These are phyloP conservation scores for Toxotes chatareus DNA, from an alignment of 2,113 vertebrate species.

Conservation along the genomic window DNA sequence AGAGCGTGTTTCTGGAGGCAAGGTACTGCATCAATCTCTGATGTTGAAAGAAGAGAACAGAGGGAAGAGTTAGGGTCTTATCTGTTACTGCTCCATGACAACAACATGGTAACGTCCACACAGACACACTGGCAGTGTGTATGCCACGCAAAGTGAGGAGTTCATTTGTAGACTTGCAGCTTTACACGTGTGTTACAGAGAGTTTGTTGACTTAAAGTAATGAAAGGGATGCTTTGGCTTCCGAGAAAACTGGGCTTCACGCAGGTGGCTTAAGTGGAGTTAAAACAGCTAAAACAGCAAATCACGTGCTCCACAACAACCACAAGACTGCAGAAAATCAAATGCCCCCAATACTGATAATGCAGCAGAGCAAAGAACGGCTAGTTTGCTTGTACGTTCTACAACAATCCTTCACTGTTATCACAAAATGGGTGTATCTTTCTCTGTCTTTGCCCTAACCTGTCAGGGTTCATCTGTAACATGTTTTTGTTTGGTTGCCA, in stretches of 20 bases:
- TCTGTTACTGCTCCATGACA: conserved; percentile 42
- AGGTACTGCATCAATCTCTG: conserved; percentile 96
- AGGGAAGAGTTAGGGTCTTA: conserved; percentile 53
- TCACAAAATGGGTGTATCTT: too few species aligned
- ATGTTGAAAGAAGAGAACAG: conserved; percentile 33
- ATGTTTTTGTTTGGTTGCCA: conserved; percentile 3
- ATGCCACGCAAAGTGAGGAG: background rate
- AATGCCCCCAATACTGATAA: background rate
- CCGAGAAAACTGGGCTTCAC: background rate
- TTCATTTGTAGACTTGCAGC: conserved; percentile 2
- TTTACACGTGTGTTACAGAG: conserved; percentile 7
- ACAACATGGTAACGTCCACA: conserved; percentile 79
- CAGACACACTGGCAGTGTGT: conserved; percentile 43
- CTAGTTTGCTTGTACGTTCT: too few species aligned
- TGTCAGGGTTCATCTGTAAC: background rate
- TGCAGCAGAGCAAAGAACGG: background rate
- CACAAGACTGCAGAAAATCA: background rate
- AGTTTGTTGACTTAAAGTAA: conserved; percentile 7
- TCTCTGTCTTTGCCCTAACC: too few species aligned
- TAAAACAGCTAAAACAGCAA: background rate
- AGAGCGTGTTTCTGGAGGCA: conserved; percentile 92
- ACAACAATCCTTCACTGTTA: too few species aligned
- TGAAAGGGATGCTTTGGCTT: conserved; percentile 8
- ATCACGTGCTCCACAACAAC: background rate
- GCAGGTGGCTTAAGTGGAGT: background rate